Conservation (phyloP, 2,113 vertebrate species). For the Zosterops japonicus region DNA sequence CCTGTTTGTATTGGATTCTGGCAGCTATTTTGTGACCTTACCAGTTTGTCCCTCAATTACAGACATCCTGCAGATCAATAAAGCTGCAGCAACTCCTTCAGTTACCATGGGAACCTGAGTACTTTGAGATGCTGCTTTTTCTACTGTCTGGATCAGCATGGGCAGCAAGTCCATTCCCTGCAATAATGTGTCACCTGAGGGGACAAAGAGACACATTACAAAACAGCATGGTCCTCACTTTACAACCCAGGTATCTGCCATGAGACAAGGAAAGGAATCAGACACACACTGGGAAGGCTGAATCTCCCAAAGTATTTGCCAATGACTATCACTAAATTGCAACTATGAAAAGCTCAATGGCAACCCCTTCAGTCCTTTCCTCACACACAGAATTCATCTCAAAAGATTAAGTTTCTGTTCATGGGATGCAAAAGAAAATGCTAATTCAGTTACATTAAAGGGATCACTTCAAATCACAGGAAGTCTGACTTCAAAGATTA, state of each 20-base stretch:
- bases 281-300: not conserved
- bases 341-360: not conserved
- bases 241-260: not conserved
- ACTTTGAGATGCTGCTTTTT: constrained; percentile 89
- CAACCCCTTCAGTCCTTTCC: not conserved
- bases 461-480: not conserved
- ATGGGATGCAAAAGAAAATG: not conserved
- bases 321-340: not conserved
- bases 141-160: constrained; percentile 87
- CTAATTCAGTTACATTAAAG: not conserved
- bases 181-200: constrained; percentile 85
- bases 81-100: constrained; percentile 87
- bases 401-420: not conserved
- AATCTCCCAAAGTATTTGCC: not conserved
- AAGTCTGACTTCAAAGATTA: not conserved
- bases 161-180: constrained; percentile 86
- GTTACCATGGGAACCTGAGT: constrained; percentile 87
- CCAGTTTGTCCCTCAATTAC: constrained; percentile 85
- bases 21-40: constrained; percentile 62
- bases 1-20: not conserved
- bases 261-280: not conserved
- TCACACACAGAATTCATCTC: not conserved
- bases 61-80: constrained; percentile 88
- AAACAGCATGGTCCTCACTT: not conserved
- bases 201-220: not conserved